These are phyloP conservation scores for Drosophila nr. perissopoda DNA, from an alignment of 2,888 invertebrate species.

Conservation along the genomic window DNA sequence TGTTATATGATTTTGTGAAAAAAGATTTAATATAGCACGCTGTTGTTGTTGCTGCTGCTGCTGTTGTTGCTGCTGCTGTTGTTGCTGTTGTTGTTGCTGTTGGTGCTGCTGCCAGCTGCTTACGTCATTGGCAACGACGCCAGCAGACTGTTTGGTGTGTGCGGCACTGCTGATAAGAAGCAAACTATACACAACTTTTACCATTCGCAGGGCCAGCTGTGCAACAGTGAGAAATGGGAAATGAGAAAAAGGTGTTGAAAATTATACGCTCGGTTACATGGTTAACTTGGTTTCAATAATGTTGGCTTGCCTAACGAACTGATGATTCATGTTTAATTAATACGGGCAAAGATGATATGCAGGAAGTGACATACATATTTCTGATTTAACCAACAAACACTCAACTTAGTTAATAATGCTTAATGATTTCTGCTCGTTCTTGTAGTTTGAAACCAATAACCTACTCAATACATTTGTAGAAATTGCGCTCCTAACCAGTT, in stretches of 20 bases:
- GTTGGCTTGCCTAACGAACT: constrained; percentile 9
- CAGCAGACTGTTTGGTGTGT: constrained; percentile 36
- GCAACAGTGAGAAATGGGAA: background rate
- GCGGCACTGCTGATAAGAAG: constrained; percentile 60
- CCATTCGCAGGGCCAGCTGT: constrained; percentile 41
- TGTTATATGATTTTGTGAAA: constrained; percentile 47
- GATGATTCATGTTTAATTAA: constrained; percentile 3
- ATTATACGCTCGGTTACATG: background rate
- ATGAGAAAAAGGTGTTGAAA: background rate
- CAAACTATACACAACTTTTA: constrained; percentile 54
- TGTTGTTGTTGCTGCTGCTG: constrained; percentile 26
- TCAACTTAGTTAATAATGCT: background rate
- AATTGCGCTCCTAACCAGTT: constrained; percentile 15
- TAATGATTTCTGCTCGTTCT: background rate
- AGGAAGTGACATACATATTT: background rate
- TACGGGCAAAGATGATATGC: background rate
- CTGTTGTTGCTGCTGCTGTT: constrained; percentile 18
- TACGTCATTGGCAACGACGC: constrained; percentile 59
- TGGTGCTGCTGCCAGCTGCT: constrained; percentile 43
- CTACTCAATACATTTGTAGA: background rate
- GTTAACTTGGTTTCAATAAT: constrained; percentile 17
- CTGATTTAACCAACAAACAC: background rate
- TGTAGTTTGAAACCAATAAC: background rate
- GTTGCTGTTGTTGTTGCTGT: constrained; percentile 36
- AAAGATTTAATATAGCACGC: constrained; percentile 66